Base-by-base conservation (phyloP, 2,797 vertebrate genomes). In the Sphaeramia orbicularis region DNA sequence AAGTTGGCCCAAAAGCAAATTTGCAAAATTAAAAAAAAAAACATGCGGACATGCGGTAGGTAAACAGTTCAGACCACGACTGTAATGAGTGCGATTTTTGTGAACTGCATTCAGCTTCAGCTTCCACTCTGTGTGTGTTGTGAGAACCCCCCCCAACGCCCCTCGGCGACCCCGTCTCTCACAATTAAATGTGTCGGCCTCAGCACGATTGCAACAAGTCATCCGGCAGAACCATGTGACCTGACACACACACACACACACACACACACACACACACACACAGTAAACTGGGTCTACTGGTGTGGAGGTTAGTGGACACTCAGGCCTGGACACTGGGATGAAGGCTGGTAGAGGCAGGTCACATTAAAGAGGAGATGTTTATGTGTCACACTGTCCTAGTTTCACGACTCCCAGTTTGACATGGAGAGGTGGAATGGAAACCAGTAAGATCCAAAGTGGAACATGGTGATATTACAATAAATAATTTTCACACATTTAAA, bases 161-260 rank as follows among this genome's bases (percentile, higher is more conserved):
- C 72, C 78, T 76, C 72, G 10, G 40, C 13, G 57, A 78, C 78
- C 77, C 74, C 16, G 40, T 86, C 84, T 67, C 78, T 87, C 81
- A 92, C 89, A 93, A 93, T 93, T 84, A 92, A 93, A 93, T 88
- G 82, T 91, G 92, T 89, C 64, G 65, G 69, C 73, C 84, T 93
- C 93, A 93, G 93, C 91, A 32, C 69, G 65, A 91, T 91, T 43
- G 76, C 80, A 91, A 86, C 90, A 92, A 92, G 86, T 90, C 89
- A 91, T 87, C 85, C 87, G 77, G 80, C 85, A 81, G 45, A 75
- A 80, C 38, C 80, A 88, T 76, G 86, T 90, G 89, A 91, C 82
- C 61, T 2, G 44, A 50, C 63, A 65, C 40, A 15, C 35, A 64
- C 66, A 45, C 75, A 64, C 38, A 44, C 56, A 55, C 6, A 18